Base-by-base conservation (phyloP, 2,888 invertebrate genomes). In the Leucophora obtusa region DNA sequence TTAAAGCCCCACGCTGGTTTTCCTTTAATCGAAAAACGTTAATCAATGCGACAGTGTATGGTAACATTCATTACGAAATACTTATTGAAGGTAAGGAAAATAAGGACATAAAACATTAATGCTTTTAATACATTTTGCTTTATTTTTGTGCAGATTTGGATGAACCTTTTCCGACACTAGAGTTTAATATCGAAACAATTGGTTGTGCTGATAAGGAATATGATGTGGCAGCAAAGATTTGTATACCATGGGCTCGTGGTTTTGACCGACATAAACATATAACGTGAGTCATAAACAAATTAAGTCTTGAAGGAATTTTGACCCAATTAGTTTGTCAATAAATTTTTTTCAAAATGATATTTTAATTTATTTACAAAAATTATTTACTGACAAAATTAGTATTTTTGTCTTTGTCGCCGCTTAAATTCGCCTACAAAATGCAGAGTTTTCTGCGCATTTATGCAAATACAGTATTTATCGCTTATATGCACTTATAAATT, bases 211-310 rank as follows among this genome's bases (percentile, higher is more conserved):
- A 82, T 7, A 63, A 83, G 4, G 79, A 84, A 1, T 87, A 85
- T 85, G 93, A 94, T 78, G 92, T 93, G 0, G 92, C 93, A 0
- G 93, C 92, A 0, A 93, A 92, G 83, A 84, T 94, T 7, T 91
- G 92, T 63, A 92, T 93, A 0, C 94, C 95, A 0, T 95, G 95
- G 95, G 93, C 92, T 0, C 89, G 91, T 62, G 93, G 93, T 76
- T 92, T 93, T 82, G 92, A 93, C 77, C 91, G 91, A 56, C 93
- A 92, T 58, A 66, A n/a, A 15, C 83, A 84, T 0, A 18, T 87
- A 10, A 85, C 83, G 88, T 86, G 82, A 28, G 84, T 74, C 53
- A 92, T 91, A 28, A 1, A 28, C 3, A 28, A 28, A 6, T 28
- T 28, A 28, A 28, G 7, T 28, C 7, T 28, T 7, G 7, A 28